Evolutionary conservation across 1,140 invertebrate species (phyloP).

Genomic region (Portunus trituberculatus): DNA sequence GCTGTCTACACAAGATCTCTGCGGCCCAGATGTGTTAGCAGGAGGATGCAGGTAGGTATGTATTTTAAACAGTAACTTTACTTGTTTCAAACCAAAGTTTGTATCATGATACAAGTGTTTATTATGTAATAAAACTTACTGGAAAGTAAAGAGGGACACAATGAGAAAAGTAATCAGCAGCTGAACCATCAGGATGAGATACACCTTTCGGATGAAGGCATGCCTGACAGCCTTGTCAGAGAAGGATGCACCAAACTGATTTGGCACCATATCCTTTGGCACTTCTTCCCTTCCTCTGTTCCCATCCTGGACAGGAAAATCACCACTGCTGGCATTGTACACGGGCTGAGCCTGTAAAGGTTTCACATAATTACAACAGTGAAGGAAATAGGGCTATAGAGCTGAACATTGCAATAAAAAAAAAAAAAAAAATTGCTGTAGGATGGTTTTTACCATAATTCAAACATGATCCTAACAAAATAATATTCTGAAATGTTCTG

Average conservation of each 20-base stretch:
- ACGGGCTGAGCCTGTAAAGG: conserved; percentile 62
- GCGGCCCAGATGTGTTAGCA: too few species aligned
- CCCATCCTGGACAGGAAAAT: conserved; percentile 61
- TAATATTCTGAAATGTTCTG: too few species aligned
- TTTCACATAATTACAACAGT: background rate
- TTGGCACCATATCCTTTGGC: conserved; percentile 56
- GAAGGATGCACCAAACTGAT: conserved; percentile 72
- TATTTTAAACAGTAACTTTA: too few species aligned
- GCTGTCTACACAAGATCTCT: too few species aligned
- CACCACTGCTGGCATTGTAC: conserved; percentile 71
- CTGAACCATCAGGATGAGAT: conserved; percentile 81
- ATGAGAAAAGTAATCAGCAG: conserved; percentile 81
- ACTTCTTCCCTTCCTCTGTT: background rate
- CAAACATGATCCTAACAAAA: too few species aligned
- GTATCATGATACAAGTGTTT: too few species aligned
- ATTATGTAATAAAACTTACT: conserved; percentile 79
- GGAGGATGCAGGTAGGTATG: too few species aligned
- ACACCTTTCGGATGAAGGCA: conserved; percentile 82
- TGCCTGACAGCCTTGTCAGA: conserved; percentile 74
- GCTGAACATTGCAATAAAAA: background rate
- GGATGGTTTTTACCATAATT: too few species aligned
- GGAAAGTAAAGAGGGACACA: conserved; percentile 81
- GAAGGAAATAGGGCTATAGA: background rate
- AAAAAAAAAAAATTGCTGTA: background rate
- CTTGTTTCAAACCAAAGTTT: too few species aligned